phyloP scores from a whole-genome alignment of 1,140 invertebrate species.

The Lordiphosa mommai region DNA sequence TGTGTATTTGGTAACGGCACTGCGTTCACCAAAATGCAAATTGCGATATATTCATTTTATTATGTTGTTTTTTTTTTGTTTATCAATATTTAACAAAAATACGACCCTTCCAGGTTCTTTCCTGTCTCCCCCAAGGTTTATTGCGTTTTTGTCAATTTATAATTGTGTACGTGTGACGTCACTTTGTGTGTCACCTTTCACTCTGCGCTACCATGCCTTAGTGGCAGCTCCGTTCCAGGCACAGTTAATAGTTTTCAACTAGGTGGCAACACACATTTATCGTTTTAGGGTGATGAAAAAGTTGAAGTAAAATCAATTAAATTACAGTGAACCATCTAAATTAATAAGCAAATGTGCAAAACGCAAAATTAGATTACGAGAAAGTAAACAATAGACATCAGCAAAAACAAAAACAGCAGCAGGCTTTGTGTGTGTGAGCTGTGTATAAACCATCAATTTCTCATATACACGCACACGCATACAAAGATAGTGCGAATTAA shows the following conservation, averaged over 20 bases:
- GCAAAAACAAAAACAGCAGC: conserved; percentile 16
- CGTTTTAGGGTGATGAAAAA: conserved; percentile 55
- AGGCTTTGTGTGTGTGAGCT: conserved; percentile 29
- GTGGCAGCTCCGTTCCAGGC: not conserved
- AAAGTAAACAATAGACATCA: not conserved
- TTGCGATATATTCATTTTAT: too few relatives aligned
- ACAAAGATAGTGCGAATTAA: conserved; percentile 32
- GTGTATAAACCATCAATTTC: conserved; percentile 22
- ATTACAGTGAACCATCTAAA: conserved; percentile 22
- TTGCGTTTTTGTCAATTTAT: too few relatives aligned
- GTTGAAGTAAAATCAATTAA: conserved; percentile 68
- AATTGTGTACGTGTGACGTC: too few relatives aligned
- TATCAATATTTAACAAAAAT: too few relatives aligned
- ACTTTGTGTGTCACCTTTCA: not conserved
- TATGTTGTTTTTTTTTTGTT: too few relatives aligned
- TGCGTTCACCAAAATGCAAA: too few relatives aligned
- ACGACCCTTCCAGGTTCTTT: too few relatives aligned
- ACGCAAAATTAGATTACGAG: not conserved
- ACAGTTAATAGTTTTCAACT: not conserved
- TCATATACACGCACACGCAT: conserved; percentile 25
- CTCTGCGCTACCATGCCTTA: not conserved
- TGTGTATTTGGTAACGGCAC: too few relatives aligned
- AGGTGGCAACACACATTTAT: conserved; percentile 17
- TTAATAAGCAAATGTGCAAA: conserved; percentile 1
- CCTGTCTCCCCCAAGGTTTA: too few relatives aligned